Evolutionary conservation across 2,113 vertebrate species (phyloP).

Genomic region (Chionomys nivalis): DNA sequence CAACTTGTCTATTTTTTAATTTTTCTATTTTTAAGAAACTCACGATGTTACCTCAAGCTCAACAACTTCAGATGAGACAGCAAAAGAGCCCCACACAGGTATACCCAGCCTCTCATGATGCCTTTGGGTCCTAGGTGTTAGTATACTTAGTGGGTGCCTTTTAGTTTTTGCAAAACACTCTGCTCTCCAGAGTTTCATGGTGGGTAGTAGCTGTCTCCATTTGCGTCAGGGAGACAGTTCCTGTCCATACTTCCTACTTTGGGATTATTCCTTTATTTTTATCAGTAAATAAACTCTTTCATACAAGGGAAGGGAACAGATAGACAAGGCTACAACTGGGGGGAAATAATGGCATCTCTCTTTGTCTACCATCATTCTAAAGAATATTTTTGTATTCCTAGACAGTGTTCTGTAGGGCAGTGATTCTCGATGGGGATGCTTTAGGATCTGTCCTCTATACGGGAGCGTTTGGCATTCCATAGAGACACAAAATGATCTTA

Average conservation of each 20-base stretch:
- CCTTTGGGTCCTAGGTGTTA: neutral
- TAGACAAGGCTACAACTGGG: neutral
- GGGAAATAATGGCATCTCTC: neutral
- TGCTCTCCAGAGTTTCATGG: neutral
- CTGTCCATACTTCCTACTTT: neutral
- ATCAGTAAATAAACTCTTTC: neutral
- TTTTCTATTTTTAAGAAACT: slow-evolving; percentile 74
- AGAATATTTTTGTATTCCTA: neutral
- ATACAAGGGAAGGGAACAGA: neutral
- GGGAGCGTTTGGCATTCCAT: neutral
- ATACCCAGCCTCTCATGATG: slow-evolving; percentile 60
- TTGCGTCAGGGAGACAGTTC: neutral
- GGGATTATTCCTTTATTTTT: neutral
- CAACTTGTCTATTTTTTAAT: slow-evolving; percentile 45
- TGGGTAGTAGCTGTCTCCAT: too few species aligned
- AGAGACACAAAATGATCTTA: neutral
- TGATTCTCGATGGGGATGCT: neutral
- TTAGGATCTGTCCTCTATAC: neutral
- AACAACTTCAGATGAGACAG: slow-evolving; percentile 78
- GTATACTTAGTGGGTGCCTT: neutral
- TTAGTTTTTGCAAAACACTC: neutral
- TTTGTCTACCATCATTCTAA: neutral
- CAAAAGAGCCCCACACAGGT: slow-evolving; percentile 82
- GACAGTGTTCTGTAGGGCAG: neutral
- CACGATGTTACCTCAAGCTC: slow-evolving; percentile 79